Evolutionary conservation across 2,888 invertebrate genomes (phyloP).

Genomic region (Linyphia triangularis): DNA sequence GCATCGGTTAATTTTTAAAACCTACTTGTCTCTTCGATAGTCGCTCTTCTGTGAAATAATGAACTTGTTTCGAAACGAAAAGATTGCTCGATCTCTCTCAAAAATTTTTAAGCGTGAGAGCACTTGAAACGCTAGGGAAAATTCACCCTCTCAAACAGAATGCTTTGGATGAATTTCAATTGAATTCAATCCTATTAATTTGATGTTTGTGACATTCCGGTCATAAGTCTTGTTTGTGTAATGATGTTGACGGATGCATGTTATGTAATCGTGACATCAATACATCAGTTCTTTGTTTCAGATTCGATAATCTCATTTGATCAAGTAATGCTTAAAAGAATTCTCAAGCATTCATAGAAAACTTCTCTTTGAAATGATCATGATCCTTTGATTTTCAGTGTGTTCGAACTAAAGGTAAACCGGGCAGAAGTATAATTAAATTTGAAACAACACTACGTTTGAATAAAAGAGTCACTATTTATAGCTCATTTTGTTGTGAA

Average conservation of each 20-base stretch:
- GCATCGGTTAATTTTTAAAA: slow-evolving; percentile 69
- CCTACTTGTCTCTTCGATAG: slow-evolving; percentile 67
- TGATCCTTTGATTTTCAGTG: too few relatives aligned
- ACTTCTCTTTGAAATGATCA: too few relatives aligned
- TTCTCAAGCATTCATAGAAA: neutral
- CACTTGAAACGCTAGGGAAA: neutral
- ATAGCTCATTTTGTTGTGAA: too few relatives aligned
- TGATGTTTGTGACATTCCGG: neutral
- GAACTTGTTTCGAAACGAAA: slow-evolving; percentile 41
- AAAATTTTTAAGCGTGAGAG: neutral
- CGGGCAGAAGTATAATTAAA: too few relatives aligned
- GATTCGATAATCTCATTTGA: neutral
- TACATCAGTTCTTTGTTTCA: neutral
- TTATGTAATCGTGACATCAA: too few relatives aligned
- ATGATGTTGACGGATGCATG: neutral
- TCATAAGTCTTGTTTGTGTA: neutral
- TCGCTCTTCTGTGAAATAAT: slow-evolving; percentile 66
- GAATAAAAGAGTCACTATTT: too few relatives aligned
- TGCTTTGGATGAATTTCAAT: neutral
- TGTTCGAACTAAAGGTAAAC: too few relatives aligned
- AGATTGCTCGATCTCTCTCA: neutral
- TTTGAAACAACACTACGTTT: too few relatives aligned
- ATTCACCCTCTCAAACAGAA: neutral
- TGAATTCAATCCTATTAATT: neutral
- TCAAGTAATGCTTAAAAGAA: neutral